Evolutionary conservation across 2,888 invertebrate species (phyloP), one percentile per base, ranked within the genome.

Genomic region (Pyrrhia umbra): DNA sequence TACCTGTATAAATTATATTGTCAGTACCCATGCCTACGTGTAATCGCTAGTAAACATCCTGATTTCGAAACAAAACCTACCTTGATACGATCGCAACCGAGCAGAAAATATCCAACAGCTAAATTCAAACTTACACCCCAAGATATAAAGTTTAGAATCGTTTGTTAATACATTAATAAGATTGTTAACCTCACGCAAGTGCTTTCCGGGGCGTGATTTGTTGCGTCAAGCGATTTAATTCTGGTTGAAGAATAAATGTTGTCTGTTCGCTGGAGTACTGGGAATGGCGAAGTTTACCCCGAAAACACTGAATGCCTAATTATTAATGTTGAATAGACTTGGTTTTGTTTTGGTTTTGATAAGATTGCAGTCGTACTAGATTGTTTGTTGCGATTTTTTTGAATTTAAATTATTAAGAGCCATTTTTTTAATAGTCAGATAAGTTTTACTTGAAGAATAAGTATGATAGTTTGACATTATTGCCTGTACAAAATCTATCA

Each of bases 121-220:
- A 61, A 77, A 64, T 70, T 67, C 52, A 54, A 68, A 78, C 79
- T 73, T 84, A 58, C 20, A 0, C 0, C 1, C 2, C n/a, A 2
- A 42, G 20, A 16, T 43, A 69, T 80, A 84, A 56, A 70, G 83
- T 68, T 64, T 42, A 73, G 63, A 81, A 52, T 84, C 54, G 59
- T 56, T 51, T 73, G 71, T 45, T 63, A 30, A 51, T 46, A 39
- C 60, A 69, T 80, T 80, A 80, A 82, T 79, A 81, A 81, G 81
- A 81, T 83, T 83, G 83, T 84, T 84, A 80, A 80, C 79, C 84
- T 82, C 88, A 88, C 85, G 88, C 88, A 81, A 89, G 76, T 61
- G 68, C 64, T 74, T 84, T 88, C 88, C 85, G 84, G 84, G 82
- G 80, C 81, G 88, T 86, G 88, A 87, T 88, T 89, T 86, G 86